phyloP scores from a whole-genome alignment of 2,888 invertebrate species.

The Lepidochitona cinerea region DNA sequence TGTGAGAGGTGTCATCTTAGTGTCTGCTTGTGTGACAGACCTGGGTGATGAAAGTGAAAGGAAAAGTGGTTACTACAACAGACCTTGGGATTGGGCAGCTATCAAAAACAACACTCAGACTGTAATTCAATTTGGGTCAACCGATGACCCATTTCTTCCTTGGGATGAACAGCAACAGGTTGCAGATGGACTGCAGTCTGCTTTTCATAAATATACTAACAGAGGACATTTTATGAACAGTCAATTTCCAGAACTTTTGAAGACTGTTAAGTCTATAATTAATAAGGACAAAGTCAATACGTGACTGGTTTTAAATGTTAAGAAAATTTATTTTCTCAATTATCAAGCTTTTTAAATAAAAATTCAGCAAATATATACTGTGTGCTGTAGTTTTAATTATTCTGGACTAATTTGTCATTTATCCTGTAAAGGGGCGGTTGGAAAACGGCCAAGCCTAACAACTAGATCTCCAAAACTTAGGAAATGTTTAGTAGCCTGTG shows the following conservation, averaged over 20 bases:
- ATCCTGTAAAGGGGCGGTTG: too few relatives aligned
- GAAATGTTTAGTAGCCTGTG: too few relatives aligned
- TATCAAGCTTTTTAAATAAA: too few relatives aligned
- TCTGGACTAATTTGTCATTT: too few relatives aligned
- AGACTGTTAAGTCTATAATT: slow-evolving; percentile 38
- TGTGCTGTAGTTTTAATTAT: too few relatives aligned
- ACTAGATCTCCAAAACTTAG: too few relatives aligned
- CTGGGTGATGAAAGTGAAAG: slow-evolving; percentile 55
- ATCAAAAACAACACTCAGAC: slow-evolving; percentile 50
- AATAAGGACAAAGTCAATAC: neutral
- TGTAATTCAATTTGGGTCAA: slow-evolving; percentile 62
- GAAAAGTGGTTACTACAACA: slow-evolving; percentile 60
- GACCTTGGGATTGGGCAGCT: slow-evolving; percentile 62
- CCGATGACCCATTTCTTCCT: slow-evolving; percentile 61
- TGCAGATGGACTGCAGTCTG: slow-evolving; percentile 43
- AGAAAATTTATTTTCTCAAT: too few relatives aligned
- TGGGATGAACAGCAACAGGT: slow-evolving; percentile 54
- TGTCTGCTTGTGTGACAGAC: slow-evolving; percentile 62
- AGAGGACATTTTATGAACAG: slow-evolving; percentile 62
- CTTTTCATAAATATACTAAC: slow-evolving; percentile 50
- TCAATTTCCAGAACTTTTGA: slow-evolving; percentile 55
- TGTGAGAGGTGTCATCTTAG: slow-evolving; percentile 60
- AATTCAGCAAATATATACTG: too few relatives aligned
- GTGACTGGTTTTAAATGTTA: too few relatives aligned
- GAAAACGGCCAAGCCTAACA: too few relatives aligned